Evolutionary conservation across 2,888 invertebrate species (phyloP).

Genomic region (Acanthopleura granulata): DNA sequence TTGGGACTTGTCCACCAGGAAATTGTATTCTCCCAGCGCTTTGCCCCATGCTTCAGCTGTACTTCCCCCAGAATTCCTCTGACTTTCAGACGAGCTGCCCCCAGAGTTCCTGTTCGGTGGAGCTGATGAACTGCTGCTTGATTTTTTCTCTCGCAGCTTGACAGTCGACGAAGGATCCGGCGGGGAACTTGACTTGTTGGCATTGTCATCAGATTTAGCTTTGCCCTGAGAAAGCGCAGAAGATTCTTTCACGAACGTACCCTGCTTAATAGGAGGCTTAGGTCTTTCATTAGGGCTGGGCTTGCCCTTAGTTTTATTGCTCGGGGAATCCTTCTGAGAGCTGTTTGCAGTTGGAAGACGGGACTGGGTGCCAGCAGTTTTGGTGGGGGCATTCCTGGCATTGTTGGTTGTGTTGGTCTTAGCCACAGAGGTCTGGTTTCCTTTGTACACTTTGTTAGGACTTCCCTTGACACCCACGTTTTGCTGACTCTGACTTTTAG

Average conservation of each 20-base stretch:
- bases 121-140: slow-evolving; percentile 24
- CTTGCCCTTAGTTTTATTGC: slow-evolving; percentile 9
- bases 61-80: slow-evolving; percentile 29
- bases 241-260: slow-evolving; percentile 91
- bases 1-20: slow-evolving; percentile 34
- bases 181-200: not conserved
- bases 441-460: slow-evolving; percentile 20
- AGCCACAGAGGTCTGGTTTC: not conserved
- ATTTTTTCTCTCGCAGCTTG: slow-evolving; percentile 36
- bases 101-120: slow-evolving; percentile 37
- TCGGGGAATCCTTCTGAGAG: not conserved
- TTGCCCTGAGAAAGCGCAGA: slow-evolving; percentile 31
- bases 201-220: not conserved
- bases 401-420: not conserved
- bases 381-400: not conserved
- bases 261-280: slow-evolving; percentile 79
- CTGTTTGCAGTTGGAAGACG: not conserved
- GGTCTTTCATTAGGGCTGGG: slow-evolving; percentile 42
- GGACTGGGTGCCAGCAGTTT: not conserved
- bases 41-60: slow-evolving; percentile 41
- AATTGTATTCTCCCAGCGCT: slow-evolving; percentile 46
- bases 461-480: not conserved
- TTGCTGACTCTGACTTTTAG: not conserved
- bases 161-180: slow-evolving; percentile 15
- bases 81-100: slow-evolving; percentile 31